Conservation (phyloP, 2,888 invertebrate species). For the Cantharis lateralis region DNA sequence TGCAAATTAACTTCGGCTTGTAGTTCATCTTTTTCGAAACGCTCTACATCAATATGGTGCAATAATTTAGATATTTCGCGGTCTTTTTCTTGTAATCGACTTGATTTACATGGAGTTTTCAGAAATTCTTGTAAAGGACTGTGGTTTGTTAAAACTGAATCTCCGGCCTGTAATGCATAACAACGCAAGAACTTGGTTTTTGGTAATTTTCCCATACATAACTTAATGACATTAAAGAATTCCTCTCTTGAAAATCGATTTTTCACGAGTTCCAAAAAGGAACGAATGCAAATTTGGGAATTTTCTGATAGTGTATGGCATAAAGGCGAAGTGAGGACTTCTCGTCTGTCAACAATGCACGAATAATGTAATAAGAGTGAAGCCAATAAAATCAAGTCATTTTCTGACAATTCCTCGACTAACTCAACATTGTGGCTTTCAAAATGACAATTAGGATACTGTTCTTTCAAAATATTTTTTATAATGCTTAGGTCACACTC, state of each 20-base stretch:
- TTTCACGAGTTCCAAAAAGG: slow-evolving; percentile 46
- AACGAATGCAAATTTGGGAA: slow-evolving; percentile 47
- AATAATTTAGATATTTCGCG: slow-evolving; percentile 60
- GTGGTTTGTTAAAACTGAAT: slow-evolving; percentile 20
- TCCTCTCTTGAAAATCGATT: slow-evolving; percentile 39
- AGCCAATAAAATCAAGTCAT: slow-evolving; percentile 41
- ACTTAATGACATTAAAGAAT: slow-evolving; percentile 40
- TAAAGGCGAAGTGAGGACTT: slow-evolving; percentile 49
- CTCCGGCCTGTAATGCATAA: slow-evolving; percentile 36
- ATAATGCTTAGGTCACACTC: neutral
- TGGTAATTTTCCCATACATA: slow-evolving; percentile 31
- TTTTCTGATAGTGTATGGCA: slow-evolving; percentile 44
- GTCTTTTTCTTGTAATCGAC: slow-evolving; percentile 45
- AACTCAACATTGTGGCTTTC: slow-evolving; percentile 24
- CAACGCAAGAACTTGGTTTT: neutral
- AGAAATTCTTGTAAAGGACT: slow-evolving; percentile 49
- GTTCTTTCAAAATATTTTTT: slow-evolving; percentile 31
- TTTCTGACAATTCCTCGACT: slow-evolving; percentile 37
- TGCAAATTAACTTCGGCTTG: slow-evolving; percentile 64
- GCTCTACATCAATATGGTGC: slow-evolving; percentile 64
- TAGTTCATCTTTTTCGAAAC: slow-evolving; percentile 66
- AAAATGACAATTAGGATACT: slow-evolving; percentile 43
- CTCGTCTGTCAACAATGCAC: slow-evolving; percentile 49
- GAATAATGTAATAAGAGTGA: slow-evolving; percentile 53
- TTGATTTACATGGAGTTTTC: slow-evolving; percentile 45